Conservation (phyloP, 2,113 vertebrate genomes). For the Saiga tatarica region DNA sequence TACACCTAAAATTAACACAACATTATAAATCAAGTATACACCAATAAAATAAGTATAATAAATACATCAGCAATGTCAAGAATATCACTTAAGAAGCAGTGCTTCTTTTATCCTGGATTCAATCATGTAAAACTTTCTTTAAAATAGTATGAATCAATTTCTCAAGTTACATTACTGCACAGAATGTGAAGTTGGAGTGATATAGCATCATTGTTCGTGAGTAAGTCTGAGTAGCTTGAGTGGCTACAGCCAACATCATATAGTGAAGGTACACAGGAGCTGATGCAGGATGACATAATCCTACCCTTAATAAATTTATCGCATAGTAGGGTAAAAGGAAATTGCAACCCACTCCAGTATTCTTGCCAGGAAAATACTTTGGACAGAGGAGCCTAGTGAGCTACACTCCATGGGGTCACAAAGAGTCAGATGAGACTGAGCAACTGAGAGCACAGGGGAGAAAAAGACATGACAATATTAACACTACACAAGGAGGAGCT, state of each 20-base stretch:
- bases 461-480: not conserved
- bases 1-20: not conserved
- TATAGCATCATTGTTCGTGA: not conserved
- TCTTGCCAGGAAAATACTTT: not conserved
- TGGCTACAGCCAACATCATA: not conserved
- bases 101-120: not conserved
- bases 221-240: not conserved
- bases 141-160: not conserved
- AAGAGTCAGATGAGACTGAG: not conserved
- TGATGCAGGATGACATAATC: not conserved
- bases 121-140: not conserved
- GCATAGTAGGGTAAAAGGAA: not conserved
- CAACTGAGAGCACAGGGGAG: not conserved
- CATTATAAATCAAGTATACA: not conserved
- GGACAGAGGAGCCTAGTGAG: not conserved
- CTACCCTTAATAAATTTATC: not conserved
- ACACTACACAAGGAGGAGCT: not conserved
- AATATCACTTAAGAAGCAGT: not conserved
- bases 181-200: not conserved
- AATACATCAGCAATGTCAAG: not conserved
- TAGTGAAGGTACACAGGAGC: not conserved
- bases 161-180: not conserved
- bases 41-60: not conserved
- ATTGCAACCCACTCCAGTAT: not conserved
- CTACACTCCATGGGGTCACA: not conserved